These are phyloP conservation scores for Seriola aureovittata DNA, from an alignment of 2,113 vertebrate species.

Conservation along the genomic window DNA sequence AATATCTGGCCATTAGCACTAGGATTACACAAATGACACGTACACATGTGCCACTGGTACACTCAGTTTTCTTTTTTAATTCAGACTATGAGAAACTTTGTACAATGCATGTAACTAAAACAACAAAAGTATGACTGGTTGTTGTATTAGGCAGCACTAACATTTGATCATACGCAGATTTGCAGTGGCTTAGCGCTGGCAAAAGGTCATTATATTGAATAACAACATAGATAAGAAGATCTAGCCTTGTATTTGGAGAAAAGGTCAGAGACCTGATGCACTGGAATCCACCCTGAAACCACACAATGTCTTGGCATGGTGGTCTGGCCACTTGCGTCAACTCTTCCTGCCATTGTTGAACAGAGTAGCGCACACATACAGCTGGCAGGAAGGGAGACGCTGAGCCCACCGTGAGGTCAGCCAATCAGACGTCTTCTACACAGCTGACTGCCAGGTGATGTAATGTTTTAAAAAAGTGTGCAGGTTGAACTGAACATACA, in stretches of 20 bases:
- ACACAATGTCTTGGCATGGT: slow-evolving; percentile 68
- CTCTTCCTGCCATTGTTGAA: slow-evolving; percentile 82
- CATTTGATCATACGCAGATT: slow-evolving; percentile 30
- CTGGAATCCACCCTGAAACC: slow-evolving; percentile 66
- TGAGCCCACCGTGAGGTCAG: slow-evolving; percentile 47
- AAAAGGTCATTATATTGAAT: slow-evolving; percentile 47
- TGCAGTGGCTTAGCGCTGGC: neutral
- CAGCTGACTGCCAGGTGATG: slow-evolving; percentile 49
- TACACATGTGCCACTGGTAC: neutral
- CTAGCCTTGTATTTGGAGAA: slow-evolving; percentile 40
- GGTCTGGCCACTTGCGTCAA: slow-evolving; percentile 56
- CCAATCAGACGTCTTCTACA: slow-evolving; percentile 53
- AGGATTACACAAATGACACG: slow-evolving; percentile 34
- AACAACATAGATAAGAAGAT: slow-evolving; percentile 26
- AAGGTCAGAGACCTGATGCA: slow-evolving; percentile 72
- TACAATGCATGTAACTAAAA: neutral
- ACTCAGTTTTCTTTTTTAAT: neutral
- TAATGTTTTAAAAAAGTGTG: slow-evolving; percentile 48
- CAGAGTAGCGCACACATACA: slow-evolving; percentile 49
- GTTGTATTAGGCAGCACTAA: slow-evolving; percentile 8
- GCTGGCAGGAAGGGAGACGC: slow-evolving; percentile 75
- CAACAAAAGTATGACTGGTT: slow-evolving; percentile 3
- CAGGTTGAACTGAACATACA: slow-evolving; percentile 7
- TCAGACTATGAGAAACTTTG: slow-evolving; percentile 2
- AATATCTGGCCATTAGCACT: slow-evolving; percentile 32